These are phyloP conservation scores for Polydrusus tereticollis DNA, from an alignment of 2,888 invertebrate genomes.

Conservation along the genomic window DNA sequence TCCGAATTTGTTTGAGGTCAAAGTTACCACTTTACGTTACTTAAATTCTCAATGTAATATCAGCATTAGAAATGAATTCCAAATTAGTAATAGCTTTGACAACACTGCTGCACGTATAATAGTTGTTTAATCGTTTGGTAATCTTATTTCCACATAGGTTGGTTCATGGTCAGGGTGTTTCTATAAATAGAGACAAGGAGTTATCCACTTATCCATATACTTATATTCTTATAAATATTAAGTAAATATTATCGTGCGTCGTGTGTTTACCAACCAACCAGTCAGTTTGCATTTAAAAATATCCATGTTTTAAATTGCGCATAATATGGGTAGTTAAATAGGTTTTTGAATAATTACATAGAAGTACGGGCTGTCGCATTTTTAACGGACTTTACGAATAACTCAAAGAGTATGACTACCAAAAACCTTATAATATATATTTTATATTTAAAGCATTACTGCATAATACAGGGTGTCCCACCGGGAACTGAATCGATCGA, in stretches of 20 bases:
- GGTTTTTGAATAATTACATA: background rate
- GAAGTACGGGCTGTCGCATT: too few species aligned
- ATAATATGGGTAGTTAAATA: conserved; percentile 36
- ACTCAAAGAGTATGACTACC: too few species aligned
- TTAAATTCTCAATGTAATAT: too few species aligned
- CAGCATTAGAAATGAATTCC: too few species aligned
- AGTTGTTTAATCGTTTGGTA: conserved; percentile 44
- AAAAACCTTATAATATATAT: too few species aligned
- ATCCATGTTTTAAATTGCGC: conserved; percentile 40
- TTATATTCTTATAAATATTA: conserved; percentile 45
- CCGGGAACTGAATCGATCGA: too few species aligned
- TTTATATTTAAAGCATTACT: too few species aligned
- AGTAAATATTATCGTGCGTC: conserved; percentile 44
- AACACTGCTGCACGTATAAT: conserved; percentile 28
- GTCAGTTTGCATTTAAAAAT: conserved; percentile 41
- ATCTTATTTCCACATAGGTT: conserved; percentile 53
- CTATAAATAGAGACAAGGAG: conserved; percentile 57
- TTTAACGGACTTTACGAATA: too few species aligned
- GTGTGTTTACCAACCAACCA: conserved; percentile 42
- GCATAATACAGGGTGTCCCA: too few species aligned
- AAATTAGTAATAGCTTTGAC: conserved; percentile 13
- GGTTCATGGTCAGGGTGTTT: conserved; percentile 60
- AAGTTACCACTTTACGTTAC: too few species aligned
- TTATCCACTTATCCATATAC: conserved; percentile 55
- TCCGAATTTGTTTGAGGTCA: too few species aligned